phyloP scores from a whole-genome alignment of 1,140 invertebrate species.

The Myzus persicae region DNA sequence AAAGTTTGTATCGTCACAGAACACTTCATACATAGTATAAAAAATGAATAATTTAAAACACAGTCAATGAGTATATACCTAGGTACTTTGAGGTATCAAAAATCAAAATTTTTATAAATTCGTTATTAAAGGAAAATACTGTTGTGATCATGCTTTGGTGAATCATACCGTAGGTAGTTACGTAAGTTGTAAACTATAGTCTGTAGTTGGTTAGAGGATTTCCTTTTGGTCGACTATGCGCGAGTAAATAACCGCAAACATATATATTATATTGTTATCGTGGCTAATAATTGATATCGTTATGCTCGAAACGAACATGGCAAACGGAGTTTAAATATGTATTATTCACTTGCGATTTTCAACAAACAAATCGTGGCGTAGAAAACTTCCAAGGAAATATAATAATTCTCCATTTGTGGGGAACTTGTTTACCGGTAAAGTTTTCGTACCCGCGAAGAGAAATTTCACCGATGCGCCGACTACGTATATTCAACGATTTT shows the following conservation, averaged over 20 bases:
- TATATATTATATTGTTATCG: neutral
- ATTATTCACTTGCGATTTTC: constrained; percentile 2
- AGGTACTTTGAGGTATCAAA: neutral
- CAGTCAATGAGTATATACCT: neutral
- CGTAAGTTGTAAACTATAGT: neutral
- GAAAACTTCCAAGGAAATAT: neutral
- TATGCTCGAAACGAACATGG: neutral
- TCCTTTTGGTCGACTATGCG: neutral
- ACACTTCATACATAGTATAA: neutral
- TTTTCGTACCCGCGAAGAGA: neutral
- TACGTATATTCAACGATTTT: neutral
- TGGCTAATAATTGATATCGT: neutral
- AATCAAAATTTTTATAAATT: neutral
- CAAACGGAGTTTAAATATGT: neutral
- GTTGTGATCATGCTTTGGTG: neutral
- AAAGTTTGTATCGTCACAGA: neutral
- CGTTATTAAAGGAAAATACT: neutral
- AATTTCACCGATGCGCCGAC: neutral
- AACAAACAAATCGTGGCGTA: neutral
- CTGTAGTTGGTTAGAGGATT: neutral
- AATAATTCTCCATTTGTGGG: neutral
- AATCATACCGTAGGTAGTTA: neutral
- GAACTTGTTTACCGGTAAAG: neutral
- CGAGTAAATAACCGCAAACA: neutral
- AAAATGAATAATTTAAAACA: neutral